Base-by-base conservation (phyloP, 1,140 invertebrate species). In the Triops longicaudatus region DNA sequence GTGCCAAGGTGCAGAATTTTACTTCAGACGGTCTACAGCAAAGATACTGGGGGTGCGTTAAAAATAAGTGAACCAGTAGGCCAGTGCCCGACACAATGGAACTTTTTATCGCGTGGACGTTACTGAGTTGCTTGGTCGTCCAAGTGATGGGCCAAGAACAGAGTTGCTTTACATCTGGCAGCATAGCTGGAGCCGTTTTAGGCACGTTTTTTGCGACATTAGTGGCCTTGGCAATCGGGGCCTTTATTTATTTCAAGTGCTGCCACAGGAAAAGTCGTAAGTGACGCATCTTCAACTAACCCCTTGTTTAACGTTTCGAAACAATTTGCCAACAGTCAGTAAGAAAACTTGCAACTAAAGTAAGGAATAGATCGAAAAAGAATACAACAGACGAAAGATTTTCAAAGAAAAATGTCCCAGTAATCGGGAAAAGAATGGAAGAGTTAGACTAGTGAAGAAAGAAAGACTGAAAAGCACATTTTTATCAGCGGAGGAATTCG, bases 161-260 rank as follows among this genome's bases (percentile, higher is more conserved):
- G 17, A 63, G 50, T 17, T 86, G 86, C 80, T 88, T 85, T 80
- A 82, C 82, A 26, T 80, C 84, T 42, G 86, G 85, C 22, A 86
- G 85, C 79, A 82, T 89, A 63, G 86, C 85, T 77, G 87, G 87
- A 26, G 86, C 87, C 78, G 86, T 88, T 31, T 82, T 88, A 79
- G 87, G 87, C 28, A 88, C 87, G 75, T 85, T 88, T 81, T 81
- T 86, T 43, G 82, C 84, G 26, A 87, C 86, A 50, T 79, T 86
- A 41, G 78, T 87, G 3, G 81, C 87, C 26, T 78, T 85, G 41
- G 83, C 81, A 41, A 78, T 87, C 31, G 83, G 82, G 3, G 75
- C 74, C 5, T 71, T 80, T 26, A 72, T 80, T 73, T 44, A 79
- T 73, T 81, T 80, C 78, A 78, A 78, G 63, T 26, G 79, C 11